Evolutionary conservation across 2,888 invertebrate genomes (phyloP).

Genomic region (Tachystola acroxantha): DNA sequence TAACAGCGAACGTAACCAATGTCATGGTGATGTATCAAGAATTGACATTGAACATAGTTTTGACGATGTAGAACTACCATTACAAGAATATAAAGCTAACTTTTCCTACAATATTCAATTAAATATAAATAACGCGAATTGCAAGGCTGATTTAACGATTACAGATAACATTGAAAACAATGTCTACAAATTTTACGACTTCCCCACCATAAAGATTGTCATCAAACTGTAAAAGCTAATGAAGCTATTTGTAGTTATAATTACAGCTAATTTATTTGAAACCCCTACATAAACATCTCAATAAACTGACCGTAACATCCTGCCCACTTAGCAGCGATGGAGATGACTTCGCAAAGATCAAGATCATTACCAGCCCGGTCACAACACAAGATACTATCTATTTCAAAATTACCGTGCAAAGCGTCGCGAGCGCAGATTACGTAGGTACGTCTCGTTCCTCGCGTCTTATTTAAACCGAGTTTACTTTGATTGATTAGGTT

Average conservation of each 20-base stretch:
- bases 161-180: background rate
- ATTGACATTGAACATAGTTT: conserved; percentile 3
- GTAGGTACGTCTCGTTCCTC: conserved; percentile 1
- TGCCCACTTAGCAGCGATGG: background rate
- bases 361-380: conserved; percentile 34
- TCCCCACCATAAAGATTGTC: conserved; percentile 3
- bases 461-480: too few relatives aligned
- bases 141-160: background rate
- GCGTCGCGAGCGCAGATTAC: conserved; percentile 18
- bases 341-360: conserved; percentile 28
- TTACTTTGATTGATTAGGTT: too few relatives aligned
- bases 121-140: background rate
- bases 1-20: background rate
- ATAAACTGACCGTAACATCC: conserved; percentile 1
- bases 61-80: background rate
- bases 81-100: background rate
- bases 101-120: background rate
- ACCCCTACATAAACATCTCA: background rate
- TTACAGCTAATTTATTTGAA: background rate
- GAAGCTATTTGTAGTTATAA: conserved; percentile 2
- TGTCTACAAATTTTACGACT: conserved; percentile 1
- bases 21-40: background rate
- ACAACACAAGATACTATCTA: conserved; percentile 28
- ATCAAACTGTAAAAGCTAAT: conserved; percentile 4
- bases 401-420: conserved; percentile 31